Evolutionary conservation across 2,888 invertebrate species (phyloP), one percentile per base, ranked within the genome.

Genomic region (Deladenus siricidicola): DNA sequence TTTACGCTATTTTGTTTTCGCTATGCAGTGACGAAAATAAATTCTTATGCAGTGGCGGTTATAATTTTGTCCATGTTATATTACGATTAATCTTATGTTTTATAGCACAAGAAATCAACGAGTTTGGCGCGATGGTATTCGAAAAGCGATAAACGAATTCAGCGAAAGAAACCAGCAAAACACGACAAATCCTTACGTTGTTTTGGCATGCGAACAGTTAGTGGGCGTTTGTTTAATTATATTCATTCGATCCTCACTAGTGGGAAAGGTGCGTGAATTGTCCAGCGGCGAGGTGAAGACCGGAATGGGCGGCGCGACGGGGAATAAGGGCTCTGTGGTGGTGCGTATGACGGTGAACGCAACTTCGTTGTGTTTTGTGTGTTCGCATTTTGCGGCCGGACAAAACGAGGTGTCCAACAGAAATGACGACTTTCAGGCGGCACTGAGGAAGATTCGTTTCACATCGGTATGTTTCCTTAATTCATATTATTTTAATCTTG

Each of bases 351-450:
- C 90, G 0, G 84, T 92, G 54, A 87, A 92, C 80, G 89, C 90
- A 51, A 53, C 53, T 17, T 53, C 53, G 0, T 82, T 99, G 70
- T 94, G 93, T 80, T 99, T 99, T 82, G 89, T 98, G 4, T 96
- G 96, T 80, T 91, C 94, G 34, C 98, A 98, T 83, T 93, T 99
- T 82, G 94, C 98, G 62, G 98, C 98, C 53, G 98, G 98, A 0
- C 98, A 98, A 79, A 89, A 90, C 1, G 93, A 98, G 83, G 88
- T 91, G 17, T 24, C 84, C 62, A 96, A 98, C 79, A 84, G 98
- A 60, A 98, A 98, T 82, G 90, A 89, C 6, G 96, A 98, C 82
- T 99, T 90, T 80, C 86, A 88, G 26, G 94, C 96, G 83, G 94
- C 98, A 61, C 89, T 89, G 0, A 85, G 89, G 71, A 93, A 91